Percentiles rank a stretch among this genome's conserved stretches.
These are phyloP conservation scores for Adelphocoris suturalis DNA, from an alignment of 2,888 invertebrate species.

Conservation along the genomic window DNA sequence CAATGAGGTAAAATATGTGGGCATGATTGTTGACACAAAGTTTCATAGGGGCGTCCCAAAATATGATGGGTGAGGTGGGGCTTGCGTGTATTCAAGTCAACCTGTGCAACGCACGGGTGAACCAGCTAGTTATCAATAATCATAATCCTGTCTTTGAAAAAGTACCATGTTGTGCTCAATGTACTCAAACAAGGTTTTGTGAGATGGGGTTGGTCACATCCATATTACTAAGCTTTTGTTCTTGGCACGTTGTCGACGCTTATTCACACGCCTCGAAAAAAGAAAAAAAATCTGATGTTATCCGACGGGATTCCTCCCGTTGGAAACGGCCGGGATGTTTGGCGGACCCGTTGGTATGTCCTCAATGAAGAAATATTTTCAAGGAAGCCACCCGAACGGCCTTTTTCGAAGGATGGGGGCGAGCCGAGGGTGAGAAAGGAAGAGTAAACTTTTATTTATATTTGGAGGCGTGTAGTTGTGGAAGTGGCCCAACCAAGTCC, in stretches of 20 bases:
- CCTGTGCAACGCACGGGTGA: too few species aligned
- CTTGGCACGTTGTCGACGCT: conserved; percentile 27
- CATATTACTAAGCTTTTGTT: background rate
- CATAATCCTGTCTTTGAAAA: too few species aligned
- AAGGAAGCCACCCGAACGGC: conserved; percentile 44
- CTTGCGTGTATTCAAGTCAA: too few species aligned
- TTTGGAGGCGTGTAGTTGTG: conserved; percentile 56
- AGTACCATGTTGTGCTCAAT: too few species aligned
- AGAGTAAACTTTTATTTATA: conserved; percentile 63
- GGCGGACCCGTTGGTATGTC: conserved; percentile 35
- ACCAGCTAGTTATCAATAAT: too few species aligned
- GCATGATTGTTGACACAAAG: too few species aligned
- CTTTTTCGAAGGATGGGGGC: conserved; percentile 23
- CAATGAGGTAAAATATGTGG: too few species aligned
- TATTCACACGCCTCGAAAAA: background rate
- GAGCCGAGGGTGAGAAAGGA: conserved; percentile 45
- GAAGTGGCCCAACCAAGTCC: conserved; percentile 17
- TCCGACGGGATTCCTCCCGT: conserved; percentile 8
- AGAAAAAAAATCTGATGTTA: conserved; percentile 9
- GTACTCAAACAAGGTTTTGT: too few species aligned
- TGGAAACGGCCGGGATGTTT: conserved; percentile 5
- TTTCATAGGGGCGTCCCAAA: too few species aligned
- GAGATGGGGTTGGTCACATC: background rate
- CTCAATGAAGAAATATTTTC: conserved; percentile 61
- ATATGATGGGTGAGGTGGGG: too few species aligned